Evolutionary conservation across 1,140 invertebrate species (phyloP), one percentile per base, ranked within the genome.

Genomic region (Asbolus verrucosus): DNA sequence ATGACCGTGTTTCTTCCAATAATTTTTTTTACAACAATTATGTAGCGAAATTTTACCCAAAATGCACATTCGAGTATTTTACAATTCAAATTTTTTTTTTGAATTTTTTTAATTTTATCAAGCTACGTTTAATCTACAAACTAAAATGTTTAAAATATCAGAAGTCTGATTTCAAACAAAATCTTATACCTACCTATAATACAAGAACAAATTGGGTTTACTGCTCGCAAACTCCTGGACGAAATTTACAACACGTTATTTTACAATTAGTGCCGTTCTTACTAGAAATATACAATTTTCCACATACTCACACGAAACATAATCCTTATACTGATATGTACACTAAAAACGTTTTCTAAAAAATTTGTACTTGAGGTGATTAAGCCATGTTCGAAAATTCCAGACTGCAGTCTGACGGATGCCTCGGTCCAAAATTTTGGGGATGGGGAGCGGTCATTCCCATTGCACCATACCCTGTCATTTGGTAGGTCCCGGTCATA

Each of bases 371-470:
- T 62, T 36, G 30, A 62, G 30, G 15, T 39, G 18, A 62, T 39
- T 62, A 62, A 33, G 18, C 59, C 59, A 62, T 74, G 39, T 77
- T 74, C 73, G 74, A 74, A 18, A 76, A 77, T 30, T 77, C 76
- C 63, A 77, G 19, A 68, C 66, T 73, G 65, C 76, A 73, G 19
- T 77, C 76, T 6, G 61, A 15, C 1, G 73, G 70, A 69, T 76
- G 75, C 60, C 73, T 43, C n/a, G 72, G 68, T 50, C 75, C 75
- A 33, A 75, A 77, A 67, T 76, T 78, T 16, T 71, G 69, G 41
- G 74, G 75, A 54, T 76, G 76, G 6, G 70, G 70, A 13, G 70
- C 46, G 1, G 61, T 14, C 31, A 70, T 65, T 3, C 68, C 65
- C 71, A 76, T 76, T 9, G 66, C 71, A 33, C 54, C 31, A 15